Percentiles rank a stretch among this genome's conserved stretches.
phyloP scores from a whole-genome alignment of 2,888 invertebrate genomes.

The Metallyticus violacea region DNA sequence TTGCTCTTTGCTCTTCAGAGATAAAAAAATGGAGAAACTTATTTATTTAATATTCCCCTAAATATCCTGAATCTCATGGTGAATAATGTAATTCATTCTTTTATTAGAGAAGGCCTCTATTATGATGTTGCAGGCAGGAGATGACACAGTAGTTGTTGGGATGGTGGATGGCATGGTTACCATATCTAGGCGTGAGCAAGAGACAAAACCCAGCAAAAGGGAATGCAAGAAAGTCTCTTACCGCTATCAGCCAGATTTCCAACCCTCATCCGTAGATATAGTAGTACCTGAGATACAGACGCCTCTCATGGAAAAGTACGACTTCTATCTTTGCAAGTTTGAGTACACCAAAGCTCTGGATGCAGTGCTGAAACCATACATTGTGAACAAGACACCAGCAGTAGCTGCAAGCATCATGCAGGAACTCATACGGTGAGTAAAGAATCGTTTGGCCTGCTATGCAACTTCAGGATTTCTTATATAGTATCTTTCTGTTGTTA shows the following conservation, averaged over 20 bases:
- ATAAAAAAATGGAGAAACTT: no score
- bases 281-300: conserved; percentile 49
- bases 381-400: conserved; percentile 67
- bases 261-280: conserved; percentile 50
- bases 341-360: conserved; percentile 79
- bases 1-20: no score
- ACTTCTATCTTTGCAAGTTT: conserved; percentile 72
- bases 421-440: conserved; percentile 65
- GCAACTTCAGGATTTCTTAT: background rate
- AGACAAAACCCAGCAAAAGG: conserved; percentile 44
- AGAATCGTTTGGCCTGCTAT: background rate
- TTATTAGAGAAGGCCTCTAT: background rate
- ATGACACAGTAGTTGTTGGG: conserved; percentile 85
- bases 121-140: conserved; percentile 42
- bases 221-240: conserved; percentile 52
- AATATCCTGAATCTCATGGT: no score
- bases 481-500: no score
- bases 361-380: conserved; percentile 59
- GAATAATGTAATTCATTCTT: no score
- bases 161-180: conserved; percentile 91
- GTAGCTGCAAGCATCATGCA: conserved; percentile 77
- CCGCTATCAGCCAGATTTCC: conserved; percentile 42
- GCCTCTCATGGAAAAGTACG: conserved; percentile 57
- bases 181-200: conserved; percentile 72
- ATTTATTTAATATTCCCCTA: no score